A percentile compares a stretch with the other conserved stretches of the same genome.
Conservation (phyloP, 2,888 invertebrate genomes). For the Isoperla grammatica region DNA sequence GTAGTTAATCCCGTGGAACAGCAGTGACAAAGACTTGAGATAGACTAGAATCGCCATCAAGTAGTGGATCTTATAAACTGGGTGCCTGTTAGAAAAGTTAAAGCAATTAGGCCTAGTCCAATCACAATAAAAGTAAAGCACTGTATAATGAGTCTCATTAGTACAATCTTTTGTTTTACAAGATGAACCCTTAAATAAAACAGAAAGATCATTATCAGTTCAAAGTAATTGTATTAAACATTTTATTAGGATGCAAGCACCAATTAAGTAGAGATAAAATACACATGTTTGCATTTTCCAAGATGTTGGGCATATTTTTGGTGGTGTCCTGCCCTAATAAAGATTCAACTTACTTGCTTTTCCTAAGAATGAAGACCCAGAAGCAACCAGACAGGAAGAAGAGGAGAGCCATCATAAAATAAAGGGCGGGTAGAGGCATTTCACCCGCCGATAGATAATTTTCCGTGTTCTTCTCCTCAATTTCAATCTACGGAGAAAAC, state of each 20-base stretch:
- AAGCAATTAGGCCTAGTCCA: conserved; percentile 7
- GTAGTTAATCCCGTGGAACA: conserved; percentile 92
- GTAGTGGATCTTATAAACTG: conserved; percentile 92
- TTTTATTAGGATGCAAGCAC: no score
- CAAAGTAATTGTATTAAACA: no score
- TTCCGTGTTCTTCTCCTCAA: conserved; percentile 78
- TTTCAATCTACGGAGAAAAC: conserved; percentile 59
- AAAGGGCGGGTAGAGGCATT: conserved; percentile 89
- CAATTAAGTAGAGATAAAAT: no score
- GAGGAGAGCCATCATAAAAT: conserved; percentile 84
- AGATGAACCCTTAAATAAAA: no score
- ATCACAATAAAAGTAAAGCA: neutral
- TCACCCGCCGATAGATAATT: conserved; percentile 94
- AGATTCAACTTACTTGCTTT: conserved; percentile 56
- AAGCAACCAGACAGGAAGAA: conserved; percentile 86
- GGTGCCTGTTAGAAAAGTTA: conserved; percentile 53
- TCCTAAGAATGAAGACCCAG: conserved; percentile 85
- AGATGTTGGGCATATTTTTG: no score
- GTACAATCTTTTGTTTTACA: no score
- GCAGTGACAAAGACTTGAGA: conserved; percentile 82
- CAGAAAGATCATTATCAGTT: no score
- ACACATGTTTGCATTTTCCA: no score
- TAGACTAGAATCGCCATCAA: conserved; percentile 93
- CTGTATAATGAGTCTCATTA: neutral
- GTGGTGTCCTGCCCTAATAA: no score